Evolutionary conservation across 2,113 vertebrate genomes (phyloP).

Genomic region (Ameiurus melas): DNA sequence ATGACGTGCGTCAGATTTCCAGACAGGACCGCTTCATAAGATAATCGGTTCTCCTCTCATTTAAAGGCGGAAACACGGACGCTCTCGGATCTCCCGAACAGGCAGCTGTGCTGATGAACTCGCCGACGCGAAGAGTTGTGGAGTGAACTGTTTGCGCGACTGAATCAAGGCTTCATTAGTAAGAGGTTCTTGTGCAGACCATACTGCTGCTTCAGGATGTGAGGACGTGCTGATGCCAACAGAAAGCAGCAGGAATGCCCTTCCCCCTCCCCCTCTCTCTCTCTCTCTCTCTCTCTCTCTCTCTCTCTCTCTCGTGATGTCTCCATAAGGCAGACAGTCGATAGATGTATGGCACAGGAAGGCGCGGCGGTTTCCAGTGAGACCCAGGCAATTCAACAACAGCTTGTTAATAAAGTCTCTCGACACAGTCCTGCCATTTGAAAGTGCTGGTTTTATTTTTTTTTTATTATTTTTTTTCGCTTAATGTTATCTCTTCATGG

Average conservation of each 20-base stretch:
- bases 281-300: too few relatives aligned
- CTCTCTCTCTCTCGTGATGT: conserved; percentile 53
- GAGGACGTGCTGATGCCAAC: conserved; percentile 45
- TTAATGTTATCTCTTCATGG: conserved; percentile 27
- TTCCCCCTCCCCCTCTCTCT: background rate
- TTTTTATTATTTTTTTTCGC: background rate
- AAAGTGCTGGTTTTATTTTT: conserved; percentile 11
- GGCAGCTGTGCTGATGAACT: conserved; percentile 39
- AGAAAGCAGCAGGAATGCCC: conserved; percentile 42
- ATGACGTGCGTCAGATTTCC: background rate
- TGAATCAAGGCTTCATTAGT: conserved; percentile 47
- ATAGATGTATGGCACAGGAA: conserved; percentile 62
- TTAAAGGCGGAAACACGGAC: background rate
- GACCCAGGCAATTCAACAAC: conserved; percentile 62
- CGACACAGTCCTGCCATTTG: conserved; percentile 20
- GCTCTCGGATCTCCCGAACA: background rate
- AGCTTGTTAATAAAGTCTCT: conserved; percentile 69
- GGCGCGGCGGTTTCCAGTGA: conserved; percentile 49
- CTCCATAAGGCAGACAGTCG: conserved; percentile 65
- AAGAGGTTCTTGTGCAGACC: conserved; percentile 41
- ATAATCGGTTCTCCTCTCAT: background rate
- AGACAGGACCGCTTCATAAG: background rate
- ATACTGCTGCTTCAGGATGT: conserved; percentile 26
- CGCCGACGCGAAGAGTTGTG: conserved; percentile 47
- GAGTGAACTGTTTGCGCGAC: conserved; percentile 59